Conservation (phyloP, 2,113 vertebrate species). For the Rhagologus leucostigma region DNA sequence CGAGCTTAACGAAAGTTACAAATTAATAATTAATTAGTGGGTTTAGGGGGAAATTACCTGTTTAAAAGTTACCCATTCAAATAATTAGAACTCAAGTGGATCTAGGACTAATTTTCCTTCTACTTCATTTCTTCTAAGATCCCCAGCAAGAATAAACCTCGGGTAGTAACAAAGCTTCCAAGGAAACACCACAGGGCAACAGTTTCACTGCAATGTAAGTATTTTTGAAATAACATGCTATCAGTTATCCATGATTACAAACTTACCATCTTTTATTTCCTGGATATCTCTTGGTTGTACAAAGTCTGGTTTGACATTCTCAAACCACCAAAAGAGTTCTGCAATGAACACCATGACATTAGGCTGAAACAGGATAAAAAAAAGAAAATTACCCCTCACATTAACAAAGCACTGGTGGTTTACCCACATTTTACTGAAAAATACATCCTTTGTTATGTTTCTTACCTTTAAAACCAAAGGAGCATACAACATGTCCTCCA, state of each 20-base stretch:
- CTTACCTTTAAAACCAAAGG: conserved; percentile 90
- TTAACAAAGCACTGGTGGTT: not conserved
- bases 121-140: not conserved
- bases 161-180: not conserved
- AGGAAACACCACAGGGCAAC: not conserved
- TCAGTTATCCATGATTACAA: not conserved
- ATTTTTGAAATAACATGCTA: not conserved
- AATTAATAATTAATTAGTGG: not conserved
- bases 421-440: not conserved
- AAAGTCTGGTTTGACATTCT: conserved; percentile 90
- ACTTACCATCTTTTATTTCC: conserved; percentile 87
- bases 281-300: conserved; percentile 89
- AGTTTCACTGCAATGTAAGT: not conserved
- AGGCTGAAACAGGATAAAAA: conserved; percentile 66
- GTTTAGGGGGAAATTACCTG: not conserved
- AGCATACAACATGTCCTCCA: conserved; percentile 91
- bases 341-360: conserved; percentile 94
- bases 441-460: rapidly evolving
- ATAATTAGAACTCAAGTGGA: not conserved
- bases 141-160: not conserved
- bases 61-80: not conserved
- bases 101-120: not conserved
- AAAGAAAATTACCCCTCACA: not conserved
- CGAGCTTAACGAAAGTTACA: not conserved
- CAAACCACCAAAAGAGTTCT: conserved; percentile 98